phyloP scores from a whole-genome alignment of 2,888 invertebrate genomes.

The Apamea monoglypha region DNA sequence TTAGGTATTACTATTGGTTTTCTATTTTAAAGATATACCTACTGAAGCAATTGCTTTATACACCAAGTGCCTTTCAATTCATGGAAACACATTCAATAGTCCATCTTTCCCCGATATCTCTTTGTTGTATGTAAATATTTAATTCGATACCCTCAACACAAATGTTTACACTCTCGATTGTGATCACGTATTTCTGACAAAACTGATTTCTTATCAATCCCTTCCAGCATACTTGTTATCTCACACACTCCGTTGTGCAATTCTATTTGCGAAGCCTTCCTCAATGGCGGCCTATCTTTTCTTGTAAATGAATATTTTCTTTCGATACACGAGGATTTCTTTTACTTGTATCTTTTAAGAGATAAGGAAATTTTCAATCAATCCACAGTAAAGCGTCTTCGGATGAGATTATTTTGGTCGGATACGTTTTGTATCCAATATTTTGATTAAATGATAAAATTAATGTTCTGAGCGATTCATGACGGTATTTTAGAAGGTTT shows the following conservation, averaged over 20 bases:
- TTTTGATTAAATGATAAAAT: slow-evolving; percentile 30
- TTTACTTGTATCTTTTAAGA: slow-evolving; percentile 60
- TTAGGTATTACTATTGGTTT: not conserved
- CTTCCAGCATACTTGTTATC: slow-evolving; percentile 55
- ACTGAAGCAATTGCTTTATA: not conserved
- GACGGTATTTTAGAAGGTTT: not conserved
- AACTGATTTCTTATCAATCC: slow-evolving; percentile 59
- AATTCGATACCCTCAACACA: slow-evolving; percentile 31
- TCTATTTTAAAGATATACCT: not conserved
- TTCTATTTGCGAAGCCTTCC: slow-evolving; percentile 60
- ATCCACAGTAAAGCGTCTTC: slow-evolving; percentile 44
- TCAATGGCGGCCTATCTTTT: slow-evolving; percentile 57
- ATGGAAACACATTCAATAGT: slow-evolving; percentile 16
- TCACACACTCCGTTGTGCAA: slow-evolving; percentile 53
- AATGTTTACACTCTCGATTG: slow-evolving; percentile 30
- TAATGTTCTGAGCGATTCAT: not conserved
- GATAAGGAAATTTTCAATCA: slow-evolving; percentile 62
- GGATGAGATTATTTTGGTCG: slow-evolving; percentile 35
- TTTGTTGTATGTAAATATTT: slow-evolving; percentile 32
- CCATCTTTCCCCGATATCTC: not conserved
- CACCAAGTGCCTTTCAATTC: not conserved
- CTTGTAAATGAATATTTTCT: slow-evolving; percentile 65
- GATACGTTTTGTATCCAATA: slow-evolving; percentile 29
- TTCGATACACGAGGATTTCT: slow-evolving; percentile 53
- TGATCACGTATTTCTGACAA: slow-evolving; percentile 55